Base-by-base conservation (phyloP, 2,113 vertebrate species). In the Solenodon paradoxus region DNA sequence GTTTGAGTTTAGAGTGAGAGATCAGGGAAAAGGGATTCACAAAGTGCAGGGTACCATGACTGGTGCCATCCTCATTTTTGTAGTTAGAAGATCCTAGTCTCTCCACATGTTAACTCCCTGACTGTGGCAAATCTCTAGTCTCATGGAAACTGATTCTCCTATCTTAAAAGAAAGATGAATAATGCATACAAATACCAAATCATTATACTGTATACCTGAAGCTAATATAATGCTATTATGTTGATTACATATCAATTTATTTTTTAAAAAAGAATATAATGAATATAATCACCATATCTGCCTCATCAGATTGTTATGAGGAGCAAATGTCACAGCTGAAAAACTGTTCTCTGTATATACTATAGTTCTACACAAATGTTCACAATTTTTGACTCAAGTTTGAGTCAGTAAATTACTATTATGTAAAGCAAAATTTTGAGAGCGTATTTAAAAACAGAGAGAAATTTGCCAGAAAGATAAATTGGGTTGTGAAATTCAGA, bases 361-460 rank as follows among this genome's bases (percentile, higher is more conserved):
- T 8, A 28, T 2, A 40, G 15, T 55, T 71, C 32, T 77, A 55
- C 80, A 47, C 13, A 30, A 45, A 30, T 26, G 49, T 9, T 75
- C 24, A 82, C 11, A 55, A 7, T 66, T 20, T n/a, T n/a, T n/a
- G n/a, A n/a, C n/a, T n/a, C n/a, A n/a, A n/a, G n/a, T n/a, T 35
- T 9, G 19, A 47, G 19, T 68, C 51, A 38, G 1, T 82, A 87
- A 42, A 80, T 94, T 89, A 55, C 30, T 95, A 47, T 75, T 59
- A 59, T 35, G 10, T 49, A 66, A 57, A 42, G 53, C 24, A 55
- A 88, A 85, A 53, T n/a, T 74, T 82, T 61, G 72, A 81, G 42
- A 85, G 8, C n/a, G n/a, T 32, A 49, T 86, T 87, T 95, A 94
- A 28, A 88, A 92, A 88, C 10, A 35, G n/a, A 84, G 16, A 77